A percentile compares a stretch with the other conserved stretches of the same genome.
phyloP scores from a whole-genome alignment of 2,888 invertebrate species.

The Thera britannica region DNA sequence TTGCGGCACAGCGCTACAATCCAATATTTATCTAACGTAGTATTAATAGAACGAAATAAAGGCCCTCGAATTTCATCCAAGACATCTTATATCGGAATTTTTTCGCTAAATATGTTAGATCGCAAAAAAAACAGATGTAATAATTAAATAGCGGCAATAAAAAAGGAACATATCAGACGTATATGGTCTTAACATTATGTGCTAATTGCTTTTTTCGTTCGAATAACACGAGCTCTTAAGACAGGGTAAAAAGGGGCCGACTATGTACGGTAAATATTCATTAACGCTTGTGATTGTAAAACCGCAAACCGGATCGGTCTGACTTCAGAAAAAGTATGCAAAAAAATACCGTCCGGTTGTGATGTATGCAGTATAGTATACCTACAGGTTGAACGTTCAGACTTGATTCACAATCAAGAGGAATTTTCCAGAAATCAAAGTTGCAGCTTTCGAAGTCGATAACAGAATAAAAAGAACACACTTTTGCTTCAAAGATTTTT shows the following conservation, averaged over 20 bases:
- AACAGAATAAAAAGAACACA: neutral
- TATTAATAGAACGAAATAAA: slow-evolving; percentile 31
- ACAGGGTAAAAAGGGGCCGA: slow-evolving; percentile 51
- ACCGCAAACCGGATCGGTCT: slow-evolving; percentile 52
- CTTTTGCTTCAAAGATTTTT: neutral
- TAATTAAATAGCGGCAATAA: slow-evolving; percentile 43
- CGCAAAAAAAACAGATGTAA: slow-evolving; percentile 34
- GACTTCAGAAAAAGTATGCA: slow-evolving; percentile 45
- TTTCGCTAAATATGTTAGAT: slow-evolving; percentile 8
- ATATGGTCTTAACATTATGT: slow-evolving; percentile 47
- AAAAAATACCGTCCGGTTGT: slow-evolving; percentile 43
- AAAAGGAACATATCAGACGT: slow-evolving; percentile 33
- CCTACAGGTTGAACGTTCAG: slow-evolving; percentile 6
- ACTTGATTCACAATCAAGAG: neutral
- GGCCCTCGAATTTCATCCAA: neutral
- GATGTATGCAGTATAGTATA: neutral
- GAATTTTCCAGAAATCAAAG: neutral
- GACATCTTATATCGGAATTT: neutral
- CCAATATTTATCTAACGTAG: slow-evolving; percentile 43
- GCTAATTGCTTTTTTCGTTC: slow-evolving; percentile 52
- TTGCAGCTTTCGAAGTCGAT: neutral
- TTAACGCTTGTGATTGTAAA: slow-evolving; percentile 53
- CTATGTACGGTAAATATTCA: slow-evolving; percentile 63
- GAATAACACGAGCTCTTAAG: slow-evolving; percentile 39
- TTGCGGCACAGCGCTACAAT: slow-evolving; percentile 38